phyloP scores from a whole-genome alignment of 2,888 invertebrate species.

The Nephrotoma guestfalica region DNA sequence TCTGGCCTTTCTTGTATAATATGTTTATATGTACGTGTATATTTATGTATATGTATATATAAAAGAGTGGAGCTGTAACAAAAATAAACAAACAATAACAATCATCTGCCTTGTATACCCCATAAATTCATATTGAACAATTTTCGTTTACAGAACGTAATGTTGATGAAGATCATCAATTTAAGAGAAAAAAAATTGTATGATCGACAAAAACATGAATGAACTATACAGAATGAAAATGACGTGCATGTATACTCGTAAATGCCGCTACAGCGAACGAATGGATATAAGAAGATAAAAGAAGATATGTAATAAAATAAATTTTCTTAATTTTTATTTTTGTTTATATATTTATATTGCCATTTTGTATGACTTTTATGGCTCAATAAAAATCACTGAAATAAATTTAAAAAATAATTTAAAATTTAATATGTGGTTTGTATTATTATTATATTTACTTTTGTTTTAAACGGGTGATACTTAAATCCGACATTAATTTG shows the following conservation, averaged over 20 bases:
- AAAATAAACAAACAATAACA: neutral
- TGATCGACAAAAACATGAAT: neutral
- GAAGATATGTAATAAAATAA: neutral
- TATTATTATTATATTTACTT: neutral
- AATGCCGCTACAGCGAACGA: neutral
- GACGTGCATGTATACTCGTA: neutral
- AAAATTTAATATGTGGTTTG: neutral
- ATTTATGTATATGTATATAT: neutral
- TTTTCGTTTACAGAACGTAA: neutral
- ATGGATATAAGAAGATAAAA: neutral
- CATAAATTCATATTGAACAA: neutral
- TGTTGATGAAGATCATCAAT: neutral
- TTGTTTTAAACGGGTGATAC: neutral
- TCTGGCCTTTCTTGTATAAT: neutral
- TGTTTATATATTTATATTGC: neutral
- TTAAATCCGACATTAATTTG: neutral
- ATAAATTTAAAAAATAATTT: neutral
- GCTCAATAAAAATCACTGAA: conserved; percentile 2
- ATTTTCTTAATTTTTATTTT: neutral
- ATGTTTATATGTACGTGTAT: neutral
- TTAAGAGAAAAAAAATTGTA: neutral
- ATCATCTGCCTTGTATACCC: neutral
- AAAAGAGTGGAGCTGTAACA: neutral
- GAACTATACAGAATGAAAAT: neutral
- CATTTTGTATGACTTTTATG: conserved; percentile 5